These are phyloP conservation scores for Chrosomus eos DNA, from an alignment of 2,797 vertebrate species.

Conservation along the genomic window DNA sequence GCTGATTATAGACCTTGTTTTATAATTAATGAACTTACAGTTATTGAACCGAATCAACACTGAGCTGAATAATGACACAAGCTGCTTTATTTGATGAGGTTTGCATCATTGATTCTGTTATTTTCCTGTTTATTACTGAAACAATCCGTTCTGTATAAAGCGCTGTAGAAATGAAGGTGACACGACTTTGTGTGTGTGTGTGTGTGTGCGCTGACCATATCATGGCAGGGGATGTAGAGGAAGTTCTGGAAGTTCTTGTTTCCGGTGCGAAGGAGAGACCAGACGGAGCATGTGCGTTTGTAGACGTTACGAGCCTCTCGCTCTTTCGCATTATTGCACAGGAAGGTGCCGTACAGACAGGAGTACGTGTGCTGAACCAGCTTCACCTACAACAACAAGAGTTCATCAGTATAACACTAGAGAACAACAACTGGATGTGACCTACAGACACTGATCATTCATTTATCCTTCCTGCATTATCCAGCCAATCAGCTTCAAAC, in stretches of 20 bases:
- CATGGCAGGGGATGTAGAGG: conserved; percentile 92
- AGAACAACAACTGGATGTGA: neutral
- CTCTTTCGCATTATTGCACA: conserved; percentile 94
- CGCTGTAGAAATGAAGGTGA: neutral
- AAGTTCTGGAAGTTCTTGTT: conserved; percentile 99
- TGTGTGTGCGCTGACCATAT: conserved; percentile 80
- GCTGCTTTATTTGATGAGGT: neutral
- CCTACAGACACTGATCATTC: neutral
- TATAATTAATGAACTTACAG: no score
- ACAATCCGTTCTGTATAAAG: neutral
- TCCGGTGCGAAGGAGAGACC: conserved; percentile 92
- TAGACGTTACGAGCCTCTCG: conserved; percentile 92
- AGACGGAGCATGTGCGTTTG: conserved; percentile 94
- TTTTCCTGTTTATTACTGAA: neutral
- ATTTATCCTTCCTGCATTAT: neutral
- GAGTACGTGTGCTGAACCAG: conserved; percentile 98
- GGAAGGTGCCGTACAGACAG: conserved; percentile 96
- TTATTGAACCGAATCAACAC: neutral
- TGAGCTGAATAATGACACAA: neutral
- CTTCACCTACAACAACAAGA: conserved; percentile 84
- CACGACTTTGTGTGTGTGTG: neutral
- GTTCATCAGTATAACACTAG: neutral
- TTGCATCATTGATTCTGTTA: neutral
- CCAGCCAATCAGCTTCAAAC: neutral
- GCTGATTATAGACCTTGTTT: no score